Evolutionary conservation across 2,888 invertebrate genomes (phyloP).

Genomic region (Phasia obesa): DNA sequence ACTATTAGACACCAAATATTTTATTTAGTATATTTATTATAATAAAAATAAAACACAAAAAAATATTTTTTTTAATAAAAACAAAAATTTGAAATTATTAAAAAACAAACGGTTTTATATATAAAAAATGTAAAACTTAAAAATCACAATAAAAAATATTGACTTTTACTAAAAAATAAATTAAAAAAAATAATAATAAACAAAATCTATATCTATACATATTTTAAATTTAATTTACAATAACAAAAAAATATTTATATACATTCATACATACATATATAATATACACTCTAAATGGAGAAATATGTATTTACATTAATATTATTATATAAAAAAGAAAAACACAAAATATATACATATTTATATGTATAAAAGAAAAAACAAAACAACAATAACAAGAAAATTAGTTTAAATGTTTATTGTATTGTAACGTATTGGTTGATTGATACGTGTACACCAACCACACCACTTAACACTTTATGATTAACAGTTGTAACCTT

Average conservation of each 20-base stretch:
- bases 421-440: constrained; percentile 60
- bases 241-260: constrained; percentile 47
- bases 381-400: constrained; percentile 18
- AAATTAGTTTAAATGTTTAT: constrained; percentile 67
- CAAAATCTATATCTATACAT: constrained; percentile 64
- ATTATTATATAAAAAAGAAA: constrained; percentile 26
- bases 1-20: constrained; percentile 68
- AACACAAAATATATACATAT: constrained; percentile 3
- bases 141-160: no score
- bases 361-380: constrained; percentile 39
- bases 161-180: constrained; percentile 52
- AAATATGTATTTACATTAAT: constrained; percentile 56
- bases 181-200: constrained; percentile 21
- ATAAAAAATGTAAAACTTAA: constrained; percentile 43
- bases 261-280: constrained; percentile 55
- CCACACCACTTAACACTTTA: constrained; percentile 64
- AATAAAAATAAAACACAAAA: constrained; percentile 48
- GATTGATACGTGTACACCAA: constrained; percentile 45
- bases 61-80: constrained; percentile 62
- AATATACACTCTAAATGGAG: constrained; percentile 57
- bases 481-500: constrained; percentile 71
- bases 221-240: constrained; percentile 64
- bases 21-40: constrained; percentile 62
- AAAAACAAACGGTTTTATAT: constrained; percentile 50
- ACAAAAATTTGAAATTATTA: constrained; percentile 20